A percentile compares a stretch with the other conserved stretches of the same genome.
These are phyloP conservation scores for Butorides virescens DNA, from an alignment of 2,113 vertebrate genomes.

Conservation along the genomic window DNA sequence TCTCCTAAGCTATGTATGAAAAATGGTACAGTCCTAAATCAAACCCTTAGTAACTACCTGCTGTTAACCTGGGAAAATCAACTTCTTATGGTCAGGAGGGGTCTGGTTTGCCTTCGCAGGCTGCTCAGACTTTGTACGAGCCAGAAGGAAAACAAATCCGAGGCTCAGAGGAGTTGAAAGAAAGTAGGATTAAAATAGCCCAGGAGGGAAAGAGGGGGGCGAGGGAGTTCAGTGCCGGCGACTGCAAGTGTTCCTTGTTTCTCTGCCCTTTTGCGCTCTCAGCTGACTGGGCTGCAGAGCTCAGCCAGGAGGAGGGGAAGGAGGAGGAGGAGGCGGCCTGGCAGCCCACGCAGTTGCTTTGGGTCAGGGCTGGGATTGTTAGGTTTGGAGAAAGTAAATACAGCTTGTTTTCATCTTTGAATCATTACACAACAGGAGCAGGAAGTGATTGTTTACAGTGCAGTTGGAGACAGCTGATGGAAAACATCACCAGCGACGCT, in stretches of 20 bases:
- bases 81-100: neutral
- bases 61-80: neutral
- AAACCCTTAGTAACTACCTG: neutral
- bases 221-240: neutral
- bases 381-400: constrained; percentile 51
- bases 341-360: neutral
- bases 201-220: neutral
- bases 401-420: constrained; percentile 26
- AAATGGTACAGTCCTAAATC: neutral
- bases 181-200: constrained; percentile 67
- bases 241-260: constrained; percentile 32
- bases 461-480: neutral
- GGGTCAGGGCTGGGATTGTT: constrained; percentile 33
- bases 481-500: neutral
- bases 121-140: neutral
- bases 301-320: neutral
- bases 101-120: neutral
- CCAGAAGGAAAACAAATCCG: neutral
- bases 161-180: neutral
- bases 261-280: constrained; percentile 61
- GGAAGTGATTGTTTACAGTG: constrained; percentile 49
- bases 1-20: neutral
- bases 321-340: neutral
- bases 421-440: constrained; percentile 44
- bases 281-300: constrained; percentile 45